phyloP scores from a whole-genome alignment of 2,797 vertebrate species.

The Furcifer pardalis region DNA sequence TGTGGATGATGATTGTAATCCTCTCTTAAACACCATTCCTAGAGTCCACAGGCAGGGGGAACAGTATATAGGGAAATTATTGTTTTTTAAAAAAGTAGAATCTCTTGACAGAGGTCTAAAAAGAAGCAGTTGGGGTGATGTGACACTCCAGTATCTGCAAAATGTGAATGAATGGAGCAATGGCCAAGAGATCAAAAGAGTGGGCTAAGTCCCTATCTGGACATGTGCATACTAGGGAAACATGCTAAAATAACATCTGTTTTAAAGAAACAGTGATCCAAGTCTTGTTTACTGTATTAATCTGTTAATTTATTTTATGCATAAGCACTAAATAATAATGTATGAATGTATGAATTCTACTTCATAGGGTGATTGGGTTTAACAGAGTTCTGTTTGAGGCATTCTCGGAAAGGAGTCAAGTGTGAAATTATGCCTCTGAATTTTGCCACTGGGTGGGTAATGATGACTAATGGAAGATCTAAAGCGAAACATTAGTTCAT shows the following conservation, averaged over 20 bases:
- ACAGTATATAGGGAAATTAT: too few relatives aligned
- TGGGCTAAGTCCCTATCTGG: too few relatives aligned
- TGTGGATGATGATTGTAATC: too few relatives aligned
- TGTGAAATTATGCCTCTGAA: slow-evolving; percentile 16
- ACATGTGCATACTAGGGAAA: background rate
- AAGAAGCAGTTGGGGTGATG: too few relatives aligned
- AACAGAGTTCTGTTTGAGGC: background rate
- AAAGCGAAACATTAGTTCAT: background rate
- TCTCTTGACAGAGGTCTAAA: too few relatives aligned
- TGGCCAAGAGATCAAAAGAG: too few relatives aligned
- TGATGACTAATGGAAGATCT: slow-evolving; percentile 12
- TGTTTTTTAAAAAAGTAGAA: too few relatives aligned
- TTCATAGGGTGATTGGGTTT: slow-evolving; percentile 4
- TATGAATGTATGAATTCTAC: background rate
- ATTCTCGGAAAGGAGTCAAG: background rate
- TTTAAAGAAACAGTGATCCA: background rate
- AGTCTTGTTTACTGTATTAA: background rate
- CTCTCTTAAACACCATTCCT: too few relatives aligned
- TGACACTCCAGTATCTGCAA: too few relatives aligned
- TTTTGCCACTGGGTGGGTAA: slow-evolving; percentile 29
- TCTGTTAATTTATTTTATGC: slow-evolving; percentile 20
- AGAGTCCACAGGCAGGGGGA: too few relatives aligned
- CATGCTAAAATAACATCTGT: background rate
- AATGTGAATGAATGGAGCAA: too few relatives aligned
- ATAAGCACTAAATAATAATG: slow-evolving; percentile 1